Percentiles rank a stretch among this genome's conserved stretches.
Evolutionary conservation across 2,113 vertebrate species (phyloP).

Genomic region (Thamnophis sirtalis): DNA sequence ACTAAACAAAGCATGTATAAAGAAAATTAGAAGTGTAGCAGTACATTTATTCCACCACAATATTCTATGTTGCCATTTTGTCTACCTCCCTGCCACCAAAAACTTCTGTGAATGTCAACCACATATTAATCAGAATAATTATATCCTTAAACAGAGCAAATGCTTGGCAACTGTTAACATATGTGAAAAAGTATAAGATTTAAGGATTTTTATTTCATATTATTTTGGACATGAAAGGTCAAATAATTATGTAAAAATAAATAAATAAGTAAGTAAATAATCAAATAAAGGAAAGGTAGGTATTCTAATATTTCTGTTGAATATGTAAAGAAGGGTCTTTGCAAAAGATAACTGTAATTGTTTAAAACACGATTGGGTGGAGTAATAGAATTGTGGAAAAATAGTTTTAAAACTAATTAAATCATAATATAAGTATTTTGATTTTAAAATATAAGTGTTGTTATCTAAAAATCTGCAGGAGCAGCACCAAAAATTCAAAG

Average conservation of each 20-base stretch:
- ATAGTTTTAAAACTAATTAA: constrained; percentile 11
- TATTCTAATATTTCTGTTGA: neutral
- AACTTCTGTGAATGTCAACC: too few species aligned
- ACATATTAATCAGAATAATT: neutral
- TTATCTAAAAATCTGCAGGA: neutral
- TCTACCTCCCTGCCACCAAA: too few species aligned
- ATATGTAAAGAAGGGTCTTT: neutral
- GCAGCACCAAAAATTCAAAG: neutral
- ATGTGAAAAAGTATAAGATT: neutral
- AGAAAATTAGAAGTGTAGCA: too few species aligned
- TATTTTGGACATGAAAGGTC: neutral
- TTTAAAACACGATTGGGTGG: neutral
- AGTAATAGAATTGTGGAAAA: neutral
- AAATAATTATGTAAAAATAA: neutral
- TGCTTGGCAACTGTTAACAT: neutral
- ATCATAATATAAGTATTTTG: neutral
- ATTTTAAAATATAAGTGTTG: neutral
- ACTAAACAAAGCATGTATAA: too few species aligned
- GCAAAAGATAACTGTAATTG: neutral
- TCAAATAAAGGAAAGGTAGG: neutral
- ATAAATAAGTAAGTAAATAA: too few species aligned
- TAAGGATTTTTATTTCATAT: neutral
- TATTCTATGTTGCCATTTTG: too few species aligned
- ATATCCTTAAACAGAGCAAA: neutral
- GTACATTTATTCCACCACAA: too few species aligned